These are phyloP conservation scores for Trachops cirrhosus DNA, from an alignment of 2,797 vertebrate species.

Conservation along the genomic window DNA sequence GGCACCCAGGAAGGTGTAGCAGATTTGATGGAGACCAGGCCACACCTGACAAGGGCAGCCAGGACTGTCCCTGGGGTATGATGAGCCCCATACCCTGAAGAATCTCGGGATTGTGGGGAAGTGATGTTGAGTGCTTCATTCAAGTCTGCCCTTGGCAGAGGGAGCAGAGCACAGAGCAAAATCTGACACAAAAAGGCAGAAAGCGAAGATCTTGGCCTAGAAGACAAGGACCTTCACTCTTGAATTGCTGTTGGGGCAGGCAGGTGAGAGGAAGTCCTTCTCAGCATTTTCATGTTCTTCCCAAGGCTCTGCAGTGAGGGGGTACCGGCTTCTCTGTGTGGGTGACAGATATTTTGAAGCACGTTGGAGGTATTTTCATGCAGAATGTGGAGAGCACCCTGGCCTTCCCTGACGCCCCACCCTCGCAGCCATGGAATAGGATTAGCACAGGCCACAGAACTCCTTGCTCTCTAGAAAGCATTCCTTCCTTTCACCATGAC, in stretches of 20 bases:
- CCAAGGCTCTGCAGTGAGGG: neutral
- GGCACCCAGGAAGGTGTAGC: neutral
- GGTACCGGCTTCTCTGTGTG: neutral
- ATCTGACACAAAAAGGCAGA: neutral
- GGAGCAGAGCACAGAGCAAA: neutral
- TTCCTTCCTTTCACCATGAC: neutral
- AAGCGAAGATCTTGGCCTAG: neutral
- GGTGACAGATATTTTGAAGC: neutral
- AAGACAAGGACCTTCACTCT: neutral
- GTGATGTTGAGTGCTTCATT: neutral
- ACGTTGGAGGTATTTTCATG: neutral
- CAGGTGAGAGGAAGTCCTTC: neutral
- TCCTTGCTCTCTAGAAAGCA: neutral
- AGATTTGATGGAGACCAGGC: neutral
- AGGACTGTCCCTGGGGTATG: accelerated
- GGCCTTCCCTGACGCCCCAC: too few species aligned
- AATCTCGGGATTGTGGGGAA: neutral
- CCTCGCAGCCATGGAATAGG: neutral
- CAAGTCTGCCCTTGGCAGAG: neutral
- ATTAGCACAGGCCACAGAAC: neutral
- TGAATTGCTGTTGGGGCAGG: neutral
- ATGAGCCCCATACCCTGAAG: neutral
- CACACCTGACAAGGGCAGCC: too few species aligned
- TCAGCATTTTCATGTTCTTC: neutral
- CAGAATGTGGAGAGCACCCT: neutral